Conservation (phyloP, 1,140 invertebrate species). For the Oreohelix idahoensis region DNA sequence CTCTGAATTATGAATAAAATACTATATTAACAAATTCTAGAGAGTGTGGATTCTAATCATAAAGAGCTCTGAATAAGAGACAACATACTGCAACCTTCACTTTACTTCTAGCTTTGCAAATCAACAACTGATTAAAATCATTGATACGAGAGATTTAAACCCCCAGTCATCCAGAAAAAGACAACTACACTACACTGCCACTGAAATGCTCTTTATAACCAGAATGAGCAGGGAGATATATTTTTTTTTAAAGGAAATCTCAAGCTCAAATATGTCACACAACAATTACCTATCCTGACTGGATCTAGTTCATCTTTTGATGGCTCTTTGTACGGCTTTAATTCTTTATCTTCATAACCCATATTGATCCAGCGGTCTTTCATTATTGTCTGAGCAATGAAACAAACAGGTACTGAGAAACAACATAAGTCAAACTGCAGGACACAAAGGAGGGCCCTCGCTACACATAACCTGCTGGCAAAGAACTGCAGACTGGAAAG, state of each 20-base stretch:
- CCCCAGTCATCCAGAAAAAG: too few species aligned
- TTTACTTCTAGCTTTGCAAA: too few species aligned
- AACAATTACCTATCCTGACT: constrained; percentile 84
- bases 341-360: constrained; percentile 80
- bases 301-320: constrained; percentile 96
- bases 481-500: constrained; percentile 1
- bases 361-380: constrained; percentile 73
- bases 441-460: constrained; percentile 17
- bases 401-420: constrained; percentile 56
- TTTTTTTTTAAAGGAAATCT: constrained; percentile 19
- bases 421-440: constrained; percentile 43
- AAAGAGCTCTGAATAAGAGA: too few species aligned
- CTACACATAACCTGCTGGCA: neutral
- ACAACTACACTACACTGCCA: neutral
- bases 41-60: too few species aligned
- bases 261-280: constrained; percentile 27
- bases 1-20: too few species aligned
- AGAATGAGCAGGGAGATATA: neutral
- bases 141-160: too few species aligned
- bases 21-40: too few species aligned
- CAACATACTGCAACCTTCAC: too few species aligned
- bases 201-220: constrained; percentile 17
- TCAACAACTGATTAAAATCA: too few species aligned
- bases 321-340: constrained; percentile 97
- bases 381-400: constrained; percentile 71